Conservation (phyloP, 2,113 vertebrate genomes). For the Spilogale gracilis region DNA sequence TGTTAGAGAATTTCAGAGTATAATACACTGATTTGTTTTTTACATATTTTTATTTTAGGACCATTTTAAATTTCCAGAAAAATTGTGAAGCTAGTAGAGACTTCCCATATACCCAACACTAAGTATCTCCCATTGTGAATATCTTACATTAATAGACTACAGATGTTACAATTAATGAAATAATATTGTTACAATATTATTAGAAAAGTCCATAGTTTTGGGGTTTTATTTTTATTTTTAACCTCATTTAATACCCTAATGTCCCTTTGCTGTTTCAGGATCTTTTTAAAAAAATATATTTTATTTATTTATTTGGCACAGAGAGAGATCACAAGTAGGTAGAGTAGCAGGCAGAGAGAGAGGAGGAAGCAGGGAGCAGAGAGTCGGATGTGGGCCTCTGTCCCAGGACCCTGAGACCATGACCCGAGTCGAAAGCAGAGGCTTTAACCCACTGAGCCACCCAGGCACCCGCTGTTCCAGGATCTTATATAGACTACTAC, state of each 20-base stretch:
- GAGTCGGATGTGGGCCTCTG: no score
- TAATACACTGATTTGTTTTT: neutral
- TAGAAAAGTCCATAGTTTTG: neutral
- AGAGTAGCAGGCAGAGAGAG: no score
- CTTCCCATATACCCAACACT: neutral
- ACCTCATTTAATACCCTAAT: neutral
- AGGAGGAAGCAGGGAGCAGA: no score
- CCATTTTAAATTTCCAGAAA: neutral
- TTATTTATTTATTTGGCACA: no score
- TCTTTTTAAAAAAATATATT: no score
- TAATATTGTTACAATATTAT: neutral
- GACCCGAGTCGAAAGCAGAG: no score
- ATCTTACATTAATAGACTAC: neutral
- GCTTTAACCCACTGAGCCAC: no score
- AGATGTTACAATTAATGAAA: neutral
- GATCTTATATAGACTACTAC: fast-evolving
- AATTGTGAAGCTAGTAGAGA: neutral
- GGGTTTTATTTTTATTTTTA: neutral
- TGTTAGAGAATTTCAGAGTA: neutral
- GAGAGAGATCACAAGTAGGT: no score
- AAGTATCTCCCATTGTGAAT: neutral
- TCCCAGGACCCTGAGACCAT: no score
- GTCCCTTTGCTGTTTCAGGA: neutral
- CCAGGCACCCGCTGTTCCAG: neutral
- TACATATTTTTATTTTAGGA: neutral